Percentiles rank a stretch among this genome's conserved stretches.
Conservation (phyloP, 2,797 vertebrate species). For the Limnodromus scolopaceus region DNA sequence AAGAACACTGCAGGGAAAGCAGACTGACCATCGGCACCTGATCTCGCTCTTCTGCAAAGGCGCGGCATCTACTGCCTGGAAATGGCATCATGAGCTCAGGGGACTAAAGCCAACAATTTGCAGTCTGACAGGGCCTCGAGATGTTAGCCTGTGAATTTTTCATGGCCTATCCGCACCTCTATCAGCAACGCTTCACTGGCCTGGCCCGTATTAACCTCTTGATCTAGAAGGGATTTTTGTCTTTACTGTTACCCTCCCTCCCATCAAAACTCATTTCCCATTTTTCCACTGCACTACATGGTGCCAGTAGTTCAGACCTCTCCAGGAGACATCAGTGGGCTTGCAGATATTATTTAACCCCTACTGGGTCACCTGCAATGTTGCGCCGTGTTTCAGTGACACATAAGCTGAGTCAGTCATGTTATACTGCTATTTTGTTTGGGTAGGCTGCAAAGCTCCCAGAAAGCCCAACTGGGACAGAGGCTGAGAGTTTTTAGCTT, state of each 20-base stretch:
- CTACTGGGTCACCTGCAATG: neutral
- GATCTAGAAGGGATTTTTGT: neutral
- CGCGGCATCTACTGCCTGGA: neutral
- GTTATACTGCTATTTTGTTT: neutral
- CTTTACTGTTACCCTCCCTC: neutral
- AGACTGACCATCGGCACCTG: neutral
- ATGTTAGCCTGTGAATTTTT: constrained; percentile 5
- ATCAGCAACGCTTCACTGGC: neutral
- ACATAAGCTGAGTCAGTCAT: neutral
- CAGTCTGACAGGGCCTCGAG: neutral
- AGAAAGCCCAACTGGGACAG: neutral
- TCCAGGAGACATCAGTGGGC: neutral
- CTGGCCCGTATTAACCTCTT: constrained; percentile 4
- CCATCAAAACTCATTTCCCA: neutral
- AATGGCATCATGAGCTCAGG: neutral
- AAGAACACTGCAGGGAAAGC: neutral
- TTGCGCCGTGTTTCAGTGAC: neutral
- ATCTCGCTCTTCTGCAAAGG: neutral
- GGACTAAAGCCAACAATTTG: neutral
- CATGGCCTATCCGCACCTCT: neutral
- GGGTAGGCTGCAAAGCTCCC: neutral
- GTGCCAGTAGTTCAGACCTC: neutral
- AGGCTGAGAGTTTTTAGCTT: neutral
- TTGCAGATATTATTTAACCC: neutral
- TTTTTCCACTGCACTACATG: neutral